These are phyloP conservation scores for Ornithorhynchus anatinus DNA, from an alignment of 2,113 vertebrate species.

Conservation along the genomic window DNA sequence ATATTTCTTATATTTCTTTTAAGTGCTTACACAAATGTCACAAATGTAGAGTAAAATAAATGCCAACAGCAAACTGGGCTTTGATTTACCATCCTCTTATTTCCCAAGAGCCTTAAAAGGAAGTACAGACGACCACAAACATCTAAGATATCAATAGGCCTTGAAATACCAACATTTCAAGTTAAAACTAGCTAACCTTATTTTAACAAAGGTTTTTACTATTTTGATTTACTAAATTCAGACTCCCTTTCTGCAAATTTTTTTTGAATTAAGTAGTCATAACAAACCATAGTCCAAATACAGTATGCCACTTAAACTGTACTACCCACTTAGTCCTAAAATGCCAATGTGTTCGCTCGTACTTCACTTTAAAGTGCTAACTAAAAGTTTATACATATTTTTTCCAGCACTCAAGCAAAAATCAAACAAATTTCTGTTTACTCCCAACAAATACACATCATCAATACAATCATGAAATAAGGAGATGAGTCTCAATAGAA, in stretches of 20 bases:
- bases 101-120: conserved; percentile 69
- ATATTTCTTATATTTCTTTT: conserved; percentile 57
- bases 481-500: no score
- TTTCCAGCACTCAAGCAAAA: conserved; percentile 11
- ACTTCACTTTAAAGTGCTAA: conserved; percentile 27
- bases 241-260: conserved; percentile 59
- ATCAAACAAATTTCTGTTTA: conserved; percentile 36
- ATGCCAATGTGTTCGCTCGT: not conserved
- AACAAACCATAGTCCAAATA: conserved; percentile 64
- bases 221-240: conserved; percentile 70
- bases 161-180: conserved; percentile 72
- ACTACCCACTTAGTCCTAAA: conserved; percentile 45
- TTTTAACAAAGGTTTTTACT: conserved; percentile 71
- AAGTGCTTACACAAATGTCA: conserved; percentile 61
- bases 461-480: no score
- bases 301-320: conserved; percentile 60
- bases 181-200: conserved; percentile 61
- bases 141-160: conserved; percentile 71
- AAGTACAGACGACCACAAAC: conserved; percentile 71
- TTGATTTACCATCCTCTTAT: conserved; percentile 71
- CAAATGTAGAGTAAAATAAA: conserved; percentile 74
- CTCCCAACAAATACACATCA: conserved; percentile 5
- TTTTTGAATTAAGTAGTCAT: conserved; percentile 62
- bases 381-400: conserved; percentile 26
- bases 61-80: conserved; percentile 59